Conservation (phyloP, 2,113 vertebrate genomes). For the Todiramphus saurophagus region DNA sequence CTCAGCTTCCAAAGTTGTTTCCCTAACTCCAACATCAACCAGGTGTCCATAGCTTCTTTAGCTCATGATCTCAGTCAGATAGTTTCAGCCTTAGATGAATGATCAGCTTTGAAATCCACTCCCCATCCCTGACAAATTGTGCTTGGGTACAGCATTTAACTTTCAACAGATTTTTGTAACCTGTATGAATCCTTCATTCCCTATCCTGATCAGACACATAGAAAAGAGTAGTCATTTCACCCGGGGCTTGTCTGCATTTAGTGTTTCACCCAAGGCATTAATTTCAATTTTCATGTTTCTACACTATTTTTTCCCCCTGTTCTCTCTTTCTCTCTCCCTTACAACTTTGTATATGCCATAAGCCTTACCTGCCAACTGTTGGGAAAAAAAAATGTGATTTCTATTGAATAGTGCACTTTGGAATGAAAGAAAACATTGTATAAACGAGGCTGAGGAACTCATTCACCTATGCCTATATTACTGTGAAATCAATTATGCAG, state of each 20-base stretch:
- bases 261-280: constrained; percentile 66
- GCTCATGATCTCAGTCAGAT: neutral
- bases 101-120: neutral
- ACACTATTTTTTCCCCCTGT: neutral
- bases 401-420: constrained; percentile 77
- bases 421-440: constrained; percentile 80
- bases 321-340: neutral
- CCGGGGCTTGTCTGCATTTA: constrained; percentile 43
- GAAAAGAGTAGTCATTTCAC: constrained; percentile 42
- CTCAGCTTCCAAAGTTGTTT: neutral
- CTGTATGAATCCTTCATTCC: neutral
- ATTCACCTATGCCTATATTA: constrained; percentile 81
- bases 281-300: constrained; percentile 75
- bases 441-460: constrained; percentile 77
- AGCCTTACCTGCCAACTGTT: constrained; percentile 75
- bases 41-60: accelerated
- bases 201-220: neutral
- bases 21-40: neutral
- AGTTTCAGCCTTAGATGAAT: neutral
- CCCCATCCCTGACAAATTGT: neutral
- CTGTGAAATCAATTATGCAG: constrained; percentile 84
- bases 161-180: neutral
- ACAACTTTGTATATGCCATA: constrained; percentile 58
- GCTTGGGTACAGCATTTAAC: neutral
- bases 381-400: constrained; percentile 72